Conservation (phyloP, 2,113 vertebrate species). For the Epinephelus cyanopodus region DNA sequence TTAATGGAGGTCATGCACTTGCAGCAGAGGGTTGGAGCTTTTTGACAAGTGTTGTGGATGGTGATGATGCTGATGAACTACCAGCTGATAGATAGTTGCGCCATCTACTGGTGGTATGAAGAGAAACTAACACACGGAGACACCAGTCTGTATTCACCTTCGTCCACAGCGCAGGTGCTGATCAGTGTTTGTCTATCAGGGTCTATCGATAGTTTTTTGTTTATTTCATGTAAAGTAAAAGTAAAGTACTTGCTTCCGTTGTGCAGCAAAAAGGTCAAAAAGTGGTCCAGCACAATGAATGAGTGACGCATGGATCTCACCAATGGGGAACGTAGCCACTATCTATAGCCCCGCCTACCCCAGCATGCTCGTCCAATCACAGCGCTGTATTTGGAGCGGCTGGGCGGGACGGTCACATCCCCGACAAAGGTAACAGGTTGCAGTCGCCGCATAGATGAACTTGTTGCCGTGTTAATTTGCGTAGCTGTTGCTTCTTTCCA, state of each 20-base stretch:
- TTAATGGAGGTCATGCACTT: neutral
- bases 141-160: neutral
- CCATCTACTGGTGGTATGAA: conserved; percentile 59
- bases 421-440: conserved; percentile 87
- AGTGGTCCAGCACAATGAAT: neutral
- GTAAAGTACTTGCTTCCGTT: neutral
- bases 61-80: neutral
- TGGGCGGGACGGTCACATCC: conserved; percentile 76
- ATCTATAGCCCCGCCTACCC: conserved; percentile 45
- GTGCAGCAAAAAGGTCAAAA: neutral
- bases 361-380: conserved; percentile 68
- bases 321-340: conserved; percentile 48
- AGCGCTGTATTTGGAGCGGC: neutral
- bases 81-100: conserved; percentile 22
- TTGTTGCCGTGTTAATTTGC: conserved; percentile 37
- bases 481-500: conserved; percentile 16
- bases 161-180: neutral
- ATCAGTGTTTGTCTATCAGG: neutral
- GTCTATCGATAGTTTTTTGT: neutral
- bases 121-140: conserved; percentile 3
- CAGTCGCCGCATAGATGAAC: conserved; percentile 62
- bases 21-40: neutral
- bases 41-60: neutral
- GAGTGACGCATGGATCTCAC: conserved; percentile 36
- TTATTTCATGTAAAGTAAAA: neutral